Evolutionary conservation across 1,140 invertebrate genomes (phyloP), one percentile per base, ranked within the genome.

Genomic region (Achatina immaculata): DNA sequence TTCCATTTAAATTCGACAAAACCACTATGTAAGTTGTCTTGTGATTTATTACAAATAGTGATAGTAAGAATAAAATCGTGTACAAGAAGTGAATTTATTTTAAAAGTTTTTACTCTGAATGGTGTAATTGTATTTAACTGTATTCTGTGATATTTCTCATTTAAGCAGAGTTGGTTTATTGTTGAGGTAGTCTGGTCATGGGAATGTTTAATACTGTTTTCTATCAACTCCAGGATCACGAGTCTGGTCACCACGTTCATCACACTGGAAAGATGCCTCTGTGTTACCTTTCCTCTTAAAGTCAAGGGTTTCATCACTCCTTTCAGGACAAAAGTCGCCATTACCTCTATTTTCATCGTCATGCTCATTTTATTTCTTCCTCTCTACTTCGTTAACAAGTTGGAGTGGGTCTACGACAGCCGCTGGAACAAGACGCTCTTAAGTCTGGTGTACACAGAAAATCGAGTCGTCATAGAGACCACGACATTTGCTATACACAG

Each of bases 261-360:
- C 31, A 40, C 65, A 40, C 31, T 68, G 38, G 65, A 68, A 31
- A 68, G 65, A 40, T 68, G 65, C n/a, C 28, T 68, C 3, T 68
- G 65, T 24, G 34, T 68, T 21, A 31, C 65, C 2, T 1, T 68
- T 16, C 65, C 65, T 9, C 65, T 68, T 31, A 68, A 68, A 21
- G 65, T 68, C 31, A 68, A 68, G n/a, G 38, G 16, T 7, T 31
- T 68, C 28, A 68, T 55, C 48, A 55, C 48, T 14, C 48, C 48
- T 9, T 19, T 55, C 4, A 55, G 24, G 24, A 55, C 48, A 19
- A 55, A 55, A 19, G 48, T 55, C 21, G 24, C 24, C 3, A 19
- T 55, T 21, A 19, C 24, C 24, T 55, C 48, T 24, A 55, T 55
- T 2, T 55, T 55, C 24, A 24, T 24, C 21, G 21, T 7, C 48